Conservation (phyloP, 1,140 invertebrate genomes). For the Euwallacea fornicatus region DNA sequence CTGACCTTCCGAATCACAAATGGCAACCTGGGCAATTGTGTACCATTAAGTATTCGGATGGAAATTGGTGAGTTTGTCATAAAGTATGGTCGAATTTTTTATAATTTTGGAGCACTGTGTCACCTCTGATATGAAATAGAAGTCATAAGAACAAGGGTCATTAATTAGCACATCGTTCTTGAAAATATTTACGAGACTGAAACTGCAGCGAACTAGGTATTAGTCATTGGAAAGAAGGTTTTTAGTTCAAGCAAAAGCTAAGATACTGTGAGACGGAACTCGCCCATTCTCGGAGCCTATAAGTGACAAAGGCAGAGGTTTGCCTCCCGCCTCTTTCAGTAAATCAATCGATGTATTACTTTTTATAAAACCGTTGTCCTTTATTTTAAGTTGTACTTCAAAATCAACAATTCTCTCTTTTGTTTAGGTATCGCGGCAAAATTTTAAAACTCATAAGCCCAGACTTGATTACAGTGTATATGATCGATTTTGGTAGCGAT, state of each 20-base stretch:
- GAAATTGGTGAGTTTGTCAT: slow-evolving; percentile 27
- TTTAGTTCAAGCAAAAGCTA: too few species aligned
- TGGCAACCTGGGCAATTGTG: slow-evolving; percentile 41
- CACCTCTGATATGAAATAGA: neutral
- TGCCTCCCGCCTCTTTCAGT: neutral
- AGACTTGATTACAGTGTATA: slow-evolving; percentile 28
- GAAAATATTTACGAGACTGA: too few species aligned
- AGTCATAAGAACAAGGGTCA: too few species aligned
- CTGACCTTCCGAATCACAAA: slow-evolving; percentile 15
- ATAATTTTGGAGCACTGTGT: neutral
- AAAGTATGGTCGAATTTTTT: neutral
- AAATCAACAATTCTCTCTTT: neutral
- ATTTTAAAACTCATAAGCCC: slow-evolving; percentile 26
- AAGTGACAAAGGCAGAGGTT: too few species aligned
- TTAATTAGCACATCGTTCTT: too few species aligned
- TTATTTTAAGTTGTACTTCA: neutral
- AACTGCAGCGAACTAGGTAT: too few species aligned
- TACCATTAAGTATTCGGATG: slow-evolving; percentile 38
- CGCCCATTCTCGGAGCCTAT: too few species aligned
- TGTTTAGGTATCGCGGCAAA: slow-evolving; percentile 38
- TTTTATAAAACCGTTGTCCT: neutral
- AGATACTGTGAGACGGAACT: too few species aligned
- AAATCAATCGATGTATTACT: neutral
- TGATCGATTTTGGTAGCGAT: slow-evolving; percentile 42
- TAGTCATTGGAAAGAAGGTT: too few species aligned